Evolutionary conservation across 2,888 invertebrate genomes (phyloP), one percentile per base, ranked within the genome.

Genomic region (Epistrophella euchroma): DNA sequence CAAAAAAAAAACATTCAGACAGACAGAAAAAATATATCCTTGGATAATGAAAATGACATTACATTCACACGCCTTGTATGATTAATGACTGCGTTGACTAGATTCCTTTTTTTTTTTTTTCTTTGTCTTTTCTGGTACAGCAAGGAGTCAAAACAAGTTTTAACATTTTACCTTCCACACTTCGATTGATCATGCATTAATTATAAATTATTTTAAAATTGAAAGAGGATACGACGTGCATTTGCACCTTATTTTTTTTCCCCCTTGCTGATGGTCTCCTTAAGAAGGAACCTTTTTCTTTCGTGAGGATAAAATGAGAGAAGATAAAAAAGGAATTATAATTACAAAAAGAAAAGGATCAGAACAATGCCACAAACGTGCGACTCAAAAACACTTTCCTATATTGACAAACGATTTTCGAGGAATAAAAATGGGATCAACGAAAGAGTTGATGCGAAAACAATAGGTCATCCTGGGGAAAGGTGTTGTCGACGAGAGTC

Each of bases 391-490:
- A 85, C 72, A 85, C 81, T 76, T 81, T 85, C 62, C 43, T 56
- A 7, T 81, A 85, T 85, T 85, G 85, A 85, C 85, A 85, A 85
- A 85, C 85, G 85, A 85, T 85, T 85, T 80, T 80, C 17, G 60
- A 77, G 50, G 85, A 66, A 85, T 80, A 45, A 79, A 56, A 68
- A 66, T 55, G 55, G 64, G 43, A 28, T 37, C 55, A 58, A 58
- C 45, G 56, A 74, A 82, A 86, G 86, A 86, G 81, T 81, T 86
- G 82, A 86, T 66, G 74, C 77, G 77, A 82, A 81, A 74, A 86
- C 82, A 86, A 86, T 78, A 82, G 82, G 81, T 74, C 86, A 74
- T 66, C 66, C 66, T 25, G 43, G 0, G 37, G 62, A 86, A 78
- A 78, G 86, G 86, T 86, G 86, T 78, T 82, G 5, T 9, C n/a